These are phyloP conservation scores for Kuschelorhynchus macadamiae DNA, from an alignment of 2,888 invertebrate species.

Conservation along the genomic window DNA sequence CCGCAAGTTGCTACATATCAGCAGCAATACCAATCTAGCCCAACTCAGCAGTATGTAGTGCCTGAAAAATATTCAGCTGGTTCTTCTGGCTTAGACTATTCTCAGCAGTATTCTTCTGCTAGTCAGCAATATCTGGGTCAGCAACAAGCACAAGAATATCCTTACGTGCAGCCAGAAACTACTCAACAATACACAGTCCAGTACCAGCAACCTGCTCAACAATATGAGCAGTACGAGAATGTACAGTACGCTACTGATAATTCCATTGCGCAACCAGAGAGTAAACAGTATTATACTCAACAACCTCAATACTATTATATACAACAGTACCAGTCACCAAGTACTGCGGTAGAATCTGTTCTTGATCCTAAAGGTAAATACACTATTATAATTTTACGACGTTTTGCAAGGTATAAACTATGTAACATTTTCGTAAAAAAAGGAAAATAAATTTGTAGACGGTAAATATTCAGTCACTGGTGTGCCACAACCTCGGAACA, in stretches of 20 bases:
- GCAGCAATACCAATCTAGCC: slow-evolving; percentile 1
- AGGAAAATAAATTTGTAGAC: no score
- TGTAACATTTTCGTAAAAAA: no score
- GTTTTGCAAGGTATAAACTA: no score
- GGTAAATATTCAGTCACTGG: no score
- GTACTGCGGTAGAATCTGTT: slow-evolving; percentile 62
- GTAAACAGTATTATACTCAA: slow-evolving; percentile 49
- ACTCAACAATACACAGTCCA: slow-evolving; percentile 6
- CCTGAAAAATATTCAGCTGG: neutral
- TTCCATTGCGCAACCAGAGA: slow-evolving; percentile 50
- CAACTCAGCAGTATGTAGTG: slow-evolving; percentile 1
- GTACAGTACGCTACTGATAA: slow-evolving; percentile 63
- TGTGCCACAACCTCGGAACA: no score
- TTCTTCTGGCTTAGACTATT: slow-evolving; percentile 57
- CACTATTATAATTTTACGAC: no score
- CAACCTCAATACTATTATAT: slow-evolving; percentile 62
- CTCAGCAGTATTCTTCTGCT: slow-evolving; percentile 51
- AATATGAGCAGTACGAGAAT: slow-evolving; percentile 56
- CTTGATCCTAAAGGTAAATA: slow-evolving; percentile 62
- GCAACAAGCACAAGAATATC: neutral
- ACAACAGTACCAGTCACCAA: slow-evolving; percentile 61
- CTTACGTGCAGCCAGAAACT: slow-evolving; percentile 13
- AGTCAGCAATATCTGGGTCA: slow-evolving; percentile 24
- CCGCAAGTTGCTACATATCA: slow-evolving; percentile 12
- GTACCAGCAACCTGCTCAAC: slow-evolving; percentile 17